A percentile compares a stretch with the other conserved stretches of the same genome.
These are phyloP conservation scores for Pelecanus crispus DNA, from an alignment of 2,113 vertebrate genomes.

Conservation along the genomic window DNA sequence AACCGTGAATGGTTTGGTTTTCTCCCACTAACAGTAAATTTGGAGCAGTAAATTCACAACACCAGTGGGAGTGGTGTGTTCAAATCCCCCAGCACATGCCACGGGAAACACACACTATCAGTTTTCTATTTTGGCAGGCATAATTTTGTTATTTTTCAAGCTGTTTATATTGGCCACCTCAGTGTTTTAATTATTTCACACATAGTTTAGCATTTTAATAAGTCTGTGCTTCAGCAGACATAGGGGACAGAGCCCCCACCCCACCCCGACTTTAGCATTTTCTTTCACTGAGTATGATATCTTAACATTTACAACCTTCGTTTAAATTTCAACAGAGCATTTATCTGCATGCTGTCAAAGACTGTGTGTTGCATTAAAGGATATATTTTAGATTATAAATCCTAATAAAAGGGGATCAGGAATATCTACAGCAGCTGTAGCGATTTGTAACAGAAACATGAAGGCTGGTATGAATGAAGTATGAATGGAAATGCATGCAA, in stretches of 20 bases:
- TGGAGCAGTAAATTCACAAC: not conserved
- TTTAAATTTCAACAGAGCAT: constrained; percentile 58
- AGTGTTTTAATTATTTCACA: not conserved
- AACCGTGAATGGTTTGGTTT: not conserved
- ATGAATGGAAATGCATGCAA: not conserved
- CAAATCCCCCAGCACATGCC: not conserved
- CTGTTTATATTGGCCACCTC: not conserved
- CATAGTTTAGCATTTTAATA: not conserved
- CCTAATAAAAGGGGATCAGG: constrained; percentile 77
- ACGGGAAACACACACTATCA: not conserved
- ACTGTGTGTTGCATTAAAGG: constrained; percentile 75
- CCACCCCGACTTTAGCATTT: not conserved
- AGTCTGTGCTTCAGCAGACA: not conserved
- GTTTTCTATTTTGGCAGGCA: not conserved
- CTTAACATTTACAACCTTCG: constrained; percentile 57
- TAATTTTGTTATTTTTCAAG: not conserved
- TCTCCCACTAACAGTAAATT: not conserved
- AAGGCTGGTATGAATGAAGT: not conserved
- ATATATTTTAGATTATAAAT: constrained; percentile 77
- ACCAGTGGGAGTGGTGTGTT: not conserved
- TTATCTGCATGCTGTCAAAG: constrained; percentile 43
- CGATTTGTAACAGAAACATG: constrained; percentile 41
- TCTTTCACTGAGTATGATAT: not conserved
- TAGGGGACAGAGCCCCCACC: not conserved
- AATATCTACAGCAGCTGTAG: constrained; percentile 53